Base-by-base conservation (phyloP, 2,888 invertebrate species). In the Cerastis rubricosa region DNA sequence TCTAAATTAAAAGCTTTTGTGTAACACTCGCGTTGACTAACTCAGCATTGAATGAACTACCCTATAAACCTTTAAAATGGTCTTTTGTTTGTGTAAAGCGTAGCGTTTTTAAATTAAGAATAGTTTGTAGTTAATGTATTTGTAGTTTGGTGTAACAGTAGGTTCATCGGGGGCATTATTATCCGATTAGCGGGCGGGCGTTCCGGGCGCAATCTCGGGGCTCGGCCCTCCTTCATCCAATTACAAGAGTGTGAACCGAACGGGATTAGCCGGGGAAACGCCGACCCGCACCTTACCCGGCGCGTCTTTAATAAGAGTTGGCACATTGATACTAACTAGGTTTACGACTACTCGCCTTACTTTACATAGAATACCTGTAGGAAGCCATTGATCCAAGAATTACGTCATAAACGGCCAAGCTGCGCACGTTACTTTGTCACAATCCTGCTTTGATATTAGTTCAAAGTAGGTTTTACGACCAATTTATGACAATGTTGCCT, bases 231-330 rank as follows among this genome's bases (percentile, higher is more conserved):
- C 94, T 95, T 95, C 94, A 95, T 96, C 95, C 95, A 95, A 96
- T 96, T 95, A 96, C 93, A 92, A 85, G 93, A 95, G 95, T 95
- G 96, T 95, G 95, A 95, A 94, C 94, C 93, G 93, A 91, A 91
- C 92, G 92, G 94, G 94, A 94, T 95, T 95, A 95, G 90, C 91
- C 90, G 90, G 91, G 93, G 89, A 91, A 90, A 90, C 88, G 87
- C 86, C 89, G 86, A 84, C 89, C 89, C 89, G 89, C 81, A 88
- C 88, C 87, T 89, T 88, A 87, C 90, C 90, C 89, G 88, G 86
- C 86, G 86, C 81, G 87, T 87, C 89, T 88, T 83, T 76, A 78
- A 83, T 85, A 75, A 79, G 84, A 87, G 77, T 80, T 86, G 81
- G 83, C 82, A 81, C 86, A 89, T 88, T 90, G 87, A 90, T 89